Evolutionary conservation across 2,888 invertebrate species (phyloP), one percentile per base, ranked within the genome.

Genomic region (Eupsilia transversa): DNA sequence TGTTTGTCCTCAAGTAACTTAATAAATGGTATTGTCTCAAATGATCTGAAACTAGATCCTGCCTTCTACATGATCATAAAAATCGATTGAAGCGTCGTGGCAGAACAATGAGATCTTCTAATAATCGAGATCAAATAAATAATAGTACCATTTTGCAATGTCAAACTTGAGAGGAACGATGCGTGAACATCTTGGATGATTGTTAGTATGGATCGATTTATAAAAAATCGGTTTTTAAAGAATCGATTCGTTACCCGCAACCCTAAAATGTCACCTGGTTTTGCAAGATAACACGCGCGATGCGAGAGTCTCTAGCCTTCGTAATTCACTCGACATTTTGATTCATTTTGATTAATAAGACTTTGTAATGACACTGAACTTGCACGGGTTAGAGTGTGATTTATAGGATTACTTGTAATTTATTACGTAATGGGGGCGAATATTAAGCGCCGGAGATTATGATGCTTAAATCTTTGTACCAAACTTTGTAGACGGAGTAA

Each of bases 211-310:
- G 46, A 46, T 20, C 38, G 49, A 67, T 74, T 61, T 6, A 20
- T n/a, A 33, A 57, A 73, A 27, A 61, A 35, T 49, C 46, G 60
- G 27, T 41, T 65, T 3, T 6, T 3, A 12, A 12, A 66, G 10
- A 56, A 71, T 57, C 49, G 61, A 46, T 70, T 33, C 43, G 57
- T 43, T 74, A 33, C 69, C 2, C 38, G 23, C 85, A 81, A 75
- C 83, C 79, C 87, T 87, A 85, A 63, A 69, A 70, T 94, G 93
- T 94, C 94, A 95, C 95, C 95, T 96, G 95, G 89, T 92, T 90
- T 87, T 82, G 80, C 59, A 87, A 93, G 95, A 96, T 95, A 95
- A 93, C 91, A 89, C 83, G 83, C 77, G 83, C 77, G 82, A 66
- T 80, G 82, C 80, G 72, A 80, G 74, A 79, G 83, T 73, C 78